A percentile compares a stretch with the other conserved stretches of the same genome.
phyloP scores from a whole-genome alignment of 2,113 vertebrate species.

The Rhombomys opimus region DNA sequence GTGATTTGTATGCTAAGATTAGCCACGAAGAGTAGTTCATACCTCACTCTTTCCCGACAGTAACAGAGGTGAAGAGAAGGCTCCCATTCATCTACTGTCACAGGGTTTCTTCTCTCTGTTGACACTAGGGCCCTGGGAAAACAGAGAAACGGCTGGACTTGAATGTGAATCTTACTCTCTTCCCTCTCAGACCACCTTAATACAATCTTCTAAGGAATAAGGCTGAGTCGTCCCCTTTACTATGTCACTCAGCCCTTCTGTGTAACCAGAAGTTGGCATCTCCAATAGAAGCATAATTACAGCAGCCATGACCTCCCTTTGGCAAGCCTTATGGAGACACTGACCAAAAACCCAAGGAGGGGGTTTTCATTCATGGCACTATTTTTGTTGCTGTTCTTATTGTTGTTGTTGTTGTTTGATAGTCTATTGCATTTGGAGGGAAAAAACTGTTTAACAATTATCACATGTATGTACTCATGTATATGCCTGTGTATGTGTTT shows the following conservation, averaged over 20 bases:
- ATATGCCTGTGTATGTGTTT: not conserved
- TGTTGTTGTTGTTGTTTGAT: not conserved
- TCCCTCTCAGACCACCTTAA: not conserved
- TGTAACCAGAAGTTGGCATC: not conserved
- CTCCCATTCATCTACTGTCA: not conserved
- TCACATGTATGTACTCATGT: not conserved
- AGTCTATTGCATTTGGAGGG: not conserved
- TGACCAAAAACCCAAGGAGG: too few species aligned
- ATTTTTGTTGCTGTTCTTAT: not conserved
- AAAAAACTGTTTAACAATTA: not conserved
- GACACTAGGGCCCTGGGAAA: not conserved
- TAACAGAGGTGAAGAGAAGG: not conserved
- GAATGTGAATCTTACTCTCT: not conserved
- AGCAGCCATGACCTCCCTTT: not conserved
- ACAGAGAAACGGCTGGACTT: not conserved
- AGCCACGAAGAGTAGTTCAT: not conserved
- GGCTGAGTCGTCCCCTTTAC: not conserved
- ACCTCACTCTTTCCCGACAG: not conserved
- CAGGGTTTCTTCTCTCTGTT: not conserved
- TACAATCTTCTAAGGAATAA: not conserved
- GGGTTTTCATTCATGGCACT: not conserved
- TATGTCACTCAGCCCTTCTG: not conserved
- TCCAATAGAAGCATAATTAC: conserved; percentile 20
- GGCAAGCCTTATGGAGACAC: not conserved
- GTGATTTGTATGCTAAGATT: not conserved